A percentile compares a stretch with the other conserved stretches of the same genome.
Conservation (phyloP, 2,797 vertebrate species). For the Gymnothorax reevesii region DNA sequence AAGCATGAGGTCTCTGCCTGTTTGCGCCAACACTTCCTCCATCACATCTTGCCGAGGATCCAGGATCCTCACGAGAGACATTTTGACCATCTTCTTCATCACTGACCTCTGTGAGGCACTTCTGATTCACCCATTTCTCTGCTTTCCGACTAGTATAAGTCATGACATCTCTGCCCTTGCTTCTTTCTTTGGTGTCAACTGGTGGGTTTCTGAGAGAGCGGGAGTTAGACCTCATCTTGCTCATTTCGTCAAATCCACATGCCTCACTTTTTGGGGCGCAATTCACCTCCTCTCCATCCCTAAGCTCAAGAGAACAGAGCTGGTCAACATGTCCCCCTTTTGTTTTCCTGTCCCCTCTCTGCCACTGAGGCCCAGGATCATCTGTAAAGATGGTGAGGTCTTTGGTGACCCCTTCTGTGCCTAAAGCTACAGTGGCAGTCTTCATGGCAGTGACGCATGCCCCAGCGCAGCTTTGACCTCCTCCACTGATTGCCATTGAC, state of each 20-base stretch:
- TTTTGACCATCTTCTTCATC: constrained; percentile 19
- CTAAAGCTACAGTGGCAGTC: constrained; percentile 69
- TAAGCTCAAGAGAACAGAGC: constrained; percentile 45
- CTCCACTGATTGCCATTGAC: not conserved
- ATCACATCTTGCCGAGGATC: not conserved
- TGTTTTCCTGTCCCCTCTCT: constrained; percentile 19
- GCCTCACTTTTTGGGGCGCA: not conserved
- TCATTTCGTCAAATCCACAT: not conserved
- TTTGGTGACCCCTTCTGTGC: constrained; percentile 58
- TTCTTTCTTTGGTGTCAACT: not conserved
- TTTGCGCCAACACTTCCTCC: not conserved
- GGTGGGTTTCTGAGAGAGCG: constrained; percentile 23
- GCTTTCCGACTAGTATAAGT: too few species aligned
- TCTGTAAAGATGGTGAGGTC: constrained; percentile 22
- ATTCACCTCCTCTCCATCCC: constrained; percentile 23
- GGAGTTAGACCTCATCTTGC: not conserved
- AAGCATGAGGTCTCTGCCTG: not conserved
- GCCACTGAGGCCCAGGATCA: not conserved
- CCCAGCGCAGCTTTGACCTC: constrained; percentile 31
- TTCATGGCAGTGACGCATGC: constrained; percentile 81
- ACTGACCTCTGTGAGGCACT: constrained; percentile 26
- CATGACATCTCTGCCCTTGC: not conserved
- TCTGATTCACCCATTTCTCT: not conserved
- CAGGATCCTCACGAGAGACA: not conserved
- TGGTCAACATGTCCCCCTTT: constrained; percentile 36